Evolutionary conservation across 2,113 vertebrate genomes (phyloP).

Genomic region (Thalassoma bifasciatum): DNA sequence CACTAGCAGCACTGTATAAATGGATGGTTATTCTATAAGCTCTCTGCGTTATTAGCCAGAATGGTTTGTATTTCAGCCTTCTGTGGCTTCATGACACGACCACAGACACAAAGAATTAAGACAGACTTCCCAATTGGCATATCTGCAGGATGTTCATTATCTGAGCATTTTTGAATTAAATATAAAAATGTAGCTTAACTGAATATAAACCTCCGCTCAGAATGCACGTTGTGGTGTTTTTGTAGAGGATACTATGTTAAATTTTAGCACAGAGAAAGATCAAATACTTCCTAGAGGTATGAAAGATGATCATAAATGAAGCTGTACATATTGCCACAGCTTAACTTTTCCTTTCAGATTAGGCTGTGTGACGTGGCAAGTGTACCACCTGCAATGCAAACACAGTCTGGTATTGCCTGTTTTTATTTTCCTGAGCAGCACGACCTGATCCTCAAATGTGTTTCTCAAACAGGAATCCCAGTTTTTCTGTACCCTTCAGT

Average conservation of each 20-base stretch:
- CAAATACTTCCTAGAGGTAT: conserved; percentile 1
- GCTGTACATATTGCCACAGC: not conserved
- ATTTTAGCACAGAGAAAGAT: not conserved
- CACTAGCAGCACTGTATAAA: conserved; percentile 1
- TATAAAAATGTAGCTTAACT: not conserved
- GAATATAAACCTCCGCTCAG: not conserved
- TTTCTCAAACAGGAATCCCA: not conserved
- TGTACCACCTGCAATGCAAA: not conserved
- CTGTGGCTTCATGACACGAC: not conserved
- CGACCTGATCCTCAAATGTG: too few species aligned
- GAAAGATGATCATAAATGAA: conserved; percentile 11
- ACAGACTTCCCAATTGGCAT: too few species aligned
- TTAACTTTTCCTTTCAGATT: conserved; percentile 14
- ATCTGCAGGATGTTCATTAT: not conserved
- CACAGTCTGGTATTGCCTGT: not conserved
- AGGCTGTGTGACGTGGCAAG: not conserved
- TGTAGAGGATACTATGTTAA: not conserved
- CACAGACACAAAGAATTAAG: not conserved
- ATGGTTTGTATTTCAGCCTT: not conserved
- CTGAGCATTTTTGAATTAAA: too few species aligned
- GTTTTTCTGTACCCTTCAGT: not conserved
- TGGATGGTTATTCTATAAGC: conserved; percentile 28
- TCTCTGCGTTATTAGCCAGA: not conserved
- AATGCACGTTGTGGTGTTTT: not conserved
- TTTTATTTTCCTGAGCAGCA: not conserved